Conservation (phyloP, 2,888 invertebrate species). For the Stegophylla sp. region DNA sequence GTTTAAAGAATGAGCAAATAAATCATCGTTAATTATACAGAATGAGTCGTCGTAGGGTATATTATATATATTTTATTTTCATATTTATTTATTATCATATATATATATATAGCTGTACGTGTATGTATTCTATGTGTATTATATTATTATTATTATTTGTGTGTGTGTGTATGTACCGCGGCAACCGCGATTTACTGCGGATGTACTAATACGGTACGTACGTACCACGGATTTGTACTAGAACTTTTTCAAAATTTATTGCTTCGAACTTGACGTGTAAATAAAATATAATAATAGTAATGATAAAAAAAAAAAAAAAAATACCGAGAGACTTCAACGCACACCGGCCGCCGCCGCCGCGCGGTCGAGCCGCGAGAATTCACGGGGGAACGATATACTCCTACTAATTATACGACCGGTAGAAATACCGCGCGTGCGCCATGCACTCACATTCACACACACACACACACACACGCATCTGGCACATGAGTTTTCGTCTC, state of each 20-base stretch:
- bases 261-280: conserved; percentile 23
- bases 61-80: conserved; percentile 1
- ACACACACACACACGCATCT: background rate
- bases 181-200: conserved; percentile 13
- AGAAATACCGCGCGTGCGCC: background rate
- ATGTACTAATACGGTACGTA: conserved; percentile 22
- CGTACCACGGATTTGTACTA: conserved; percentile 20
- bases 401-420: conserved; percentile 32
- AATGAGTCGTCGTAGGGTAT: conserved; percentile 38
- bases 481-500: background rate
- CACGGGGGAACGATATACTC: conserved; percentile 32
- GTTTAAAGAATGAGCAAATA: conserved; percentile 52
- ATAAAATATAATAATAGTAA: conserved; percentile 9
- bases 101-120: background rate
- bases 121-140: background rate
- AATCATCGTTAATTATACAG: conserved; percentile 57
- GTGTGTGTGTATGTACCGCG: too few relatives aligned
- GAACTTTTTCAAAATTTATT: conserved; percentile 48
- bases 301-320: background rate
- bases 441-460: background rate
- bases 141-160: too few relatives aligned
- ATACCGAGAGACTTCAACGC: conserved; percentile 34
- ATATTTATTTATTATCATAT: conserved; percentile 42
- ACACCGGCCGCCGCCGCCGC: background rate
- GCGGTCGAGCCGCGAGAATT: conserved; percentile 35